Evolutionary conservation across 1,140 invertebrate genomes (phyloP), one percentile per base, ranked within the genome.

Genomic region (Triops cancriformis): DNA sequence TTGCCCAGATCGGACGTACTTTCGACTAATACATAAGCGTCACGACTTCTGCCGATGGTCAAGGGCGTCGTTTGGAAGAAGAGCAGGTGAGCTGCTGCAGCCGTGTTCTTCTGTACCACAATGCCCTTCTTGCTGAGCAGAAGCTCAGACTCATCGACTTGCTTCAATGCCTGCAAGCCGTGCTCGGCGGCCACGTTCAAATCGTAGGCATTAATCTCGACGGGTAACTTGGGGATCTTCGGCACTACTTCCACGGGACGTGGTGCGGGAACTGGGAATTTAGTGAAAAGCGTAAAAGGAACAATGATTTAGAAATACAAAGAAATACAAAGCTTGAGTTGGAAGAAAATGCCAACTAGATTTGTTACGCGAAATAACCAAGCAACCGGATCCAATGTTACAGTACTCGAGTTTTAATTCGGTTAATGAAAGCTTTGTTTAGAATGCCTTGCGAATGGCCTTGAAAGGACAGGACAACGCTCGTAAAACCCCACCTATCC

Each of bases 31-130:
- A 73, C 26, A 7, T 73, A 43, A 28, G 75, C 78, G n/a, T 43
- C 72, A 14, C 78, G 74, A 42, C 74, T 76, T 14, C 37, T 18
- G 27, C 51, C 26, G 5, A 72, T 78, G 26, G 78, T 37, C 37
- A 18, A 31, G 23, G n/a, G 18, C 14, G 75, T 76, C 26, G 78
- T 79, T 42, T 79, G 78, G 78, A 79, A 79, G 75, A 79, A 79
- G 73, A 79, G 78, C 43, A 79, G 75, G 76, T 79, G 78, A 28
- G 43, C 75, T 27, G 26, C 76, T n/a, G 76, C 28, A 27, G 78
- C 26, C 4, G 78, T 76, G 28, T 76, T 79, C 28, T 26, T 78
- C 42, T 75, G 45, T 27, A 79, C 78, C 23, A 23, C 42, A 27
- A 79, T 77, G 11, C 45, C 75, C n/a, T 79, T 79, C 11, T 73